Evolutionary conservation across 2,888 invertebrate genomes (phyloP), one percentile per base, ranked within the genome.

Genomic region (Ectropis crepuscularia): DNA sequence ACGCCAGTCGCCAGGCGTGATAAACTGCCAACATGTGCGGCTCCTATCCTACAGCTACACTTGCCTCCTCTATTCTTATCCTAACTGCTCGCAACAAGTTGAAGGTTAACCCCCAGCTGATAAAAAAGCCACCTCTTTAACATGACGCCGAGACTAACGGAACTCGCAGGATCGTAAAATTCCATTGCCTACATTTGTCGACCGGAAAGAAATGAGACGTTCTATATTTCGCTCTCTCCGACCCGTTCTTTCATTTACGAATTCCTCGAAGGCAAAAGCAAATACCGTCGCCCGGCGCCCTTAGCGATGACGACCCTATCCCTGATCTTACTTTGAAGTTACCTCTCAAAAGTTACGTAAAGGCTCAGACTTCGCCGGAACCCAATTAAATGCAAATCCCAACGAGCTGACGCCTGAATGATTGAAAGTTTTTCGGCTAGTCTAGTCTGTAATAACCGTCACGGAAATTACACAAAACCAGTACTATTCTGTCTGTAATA

Each of bases 21-120:
- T 79, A 79, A 79, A 87, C 80, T 80, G 81, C 74, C 68, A 81
- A 84, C 89, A 89, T 80, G 77, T 88, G 88, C 75, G 77, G 61
- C 71, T 74, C 62, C 70, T 70, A 61, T 74, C 62, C 70, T 70
- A 61, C 65, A 64, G 72, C 73, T 72, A 80, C 80, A 83, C 77
- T 83, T 78, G 78, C 70, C 74, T 61, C 64, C 54, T 77, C 81
- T 79, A 74, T 78, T 75, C 69, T 63, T 72, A 69, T 63, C 61
- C 53, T 57, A 62, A 54, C 63, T 69, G 59, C 63, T 73, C 72
- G 72, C 73, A 61, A 75, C 74, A 80, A 83, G 76, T 82, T 80
- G 76, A 80, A 81, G 77, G 78, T 77, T 78, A 79, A 68, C 53
- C 75, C 77, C 78, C 79, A 80, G 80, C 79, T 77, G 78, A 74